A percentile compares a stretch with the other conserved stretches of the same genome.
These are phyloP conservation scores for Marronus borbonicus DNA, from an alignment of 2,888 invertebrate species.

Conservation along the genomic window DNA sequence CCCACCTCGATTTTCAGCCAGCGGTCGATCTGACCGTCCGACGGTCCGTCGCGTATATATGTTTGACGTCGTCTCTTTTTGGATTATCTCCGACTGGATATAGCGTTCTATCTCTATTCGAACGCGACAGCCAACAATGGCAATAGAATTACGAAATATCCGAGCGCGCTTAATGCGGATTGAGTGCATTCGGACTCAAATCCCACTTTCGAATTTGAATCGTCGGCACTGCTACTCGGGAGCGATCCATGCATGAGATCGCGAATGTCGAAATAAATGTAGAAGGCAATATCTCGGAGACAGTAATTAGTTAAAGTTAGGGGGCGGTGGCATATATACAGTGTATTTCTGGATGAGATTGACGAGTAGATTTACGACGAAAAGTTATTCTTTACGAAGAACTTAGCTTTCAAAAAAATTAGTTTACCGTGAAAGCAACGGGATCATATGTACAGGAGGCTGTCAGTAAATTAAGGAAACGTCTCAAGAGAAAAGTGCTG, in stretches of 20 bases:
- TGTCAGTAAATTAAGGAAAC: too few relatives aligned
- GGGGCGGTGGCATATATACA: too few relatives aligned
- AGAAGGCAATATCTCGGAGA: too few relatives aligned
- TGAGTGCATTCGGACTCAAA: constrained; percentile 32
- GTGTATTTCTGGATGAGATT: too few relatives aligned
- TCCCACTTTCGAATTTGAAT: constrained; percentile 18
- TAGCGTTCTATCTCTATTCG: background rate
- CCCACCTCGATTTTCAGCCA: constrained; percentile 4
- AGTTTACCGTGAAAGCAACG: too few relatives aligned
- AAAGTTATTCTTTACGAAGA: too few relatives aligned
- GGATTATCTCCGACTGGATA: background rate
- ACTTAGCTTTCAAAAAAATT: too few relatives aligned
- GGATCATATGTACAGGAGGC: too few relatives aligned
- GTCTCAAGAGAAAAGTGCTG: too few relatives aligned
- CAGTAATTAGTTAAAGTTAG: too few relatives aligned
- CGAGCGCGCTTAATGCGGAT: constrained; percentile 29
- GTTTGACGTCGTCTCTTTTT: background rate
- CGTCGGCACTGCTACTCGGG: background rate
- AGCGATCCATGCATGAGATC: too few relatives aligned
- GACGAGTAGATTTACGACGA: too few relatives aligned
- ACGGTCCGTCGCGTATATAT: background rate
- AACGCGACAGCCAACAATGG: background rate
- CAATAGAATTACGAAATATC: constrained; percentile 43
- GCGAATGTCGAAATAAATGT: background rate
- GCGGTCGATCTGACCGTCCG: background rate